Conservation (phyloP, 2,113 vertebrate species). For the Pholis gunnellus region DNA sequence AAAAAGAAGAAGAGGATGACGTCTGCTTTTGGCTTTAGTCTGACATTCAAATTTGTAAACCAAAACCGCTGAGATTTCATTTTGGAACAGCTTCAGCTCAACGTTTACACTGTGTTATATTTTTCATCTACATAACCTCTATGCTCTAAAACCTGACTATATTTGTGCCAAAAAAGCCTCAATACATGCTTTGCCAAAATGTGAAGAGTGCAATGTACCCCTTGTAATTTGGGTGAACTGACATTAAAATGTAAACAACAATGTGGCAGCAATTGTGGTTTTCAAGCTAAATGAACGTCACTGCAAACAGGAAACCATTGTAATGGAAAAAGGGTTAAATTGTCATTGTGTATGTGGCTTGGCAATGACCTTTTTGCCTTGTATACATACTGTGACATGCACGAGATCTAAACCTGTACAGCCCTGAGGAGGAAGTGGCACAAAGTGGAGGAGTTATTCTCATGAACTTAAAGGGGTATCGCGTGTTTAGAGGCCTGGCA, state of each 20-base stretch:
- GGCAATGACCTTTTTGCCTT: conserved; percentile 54
- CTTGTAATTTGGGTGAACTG: neutral
- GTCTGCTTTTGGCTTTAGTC: neutral
- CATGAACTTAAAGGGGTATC: neutral
- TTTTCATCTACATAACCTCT: neutral
- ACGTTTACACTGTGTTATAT: no score
- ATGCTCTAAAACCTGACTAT: neutral
- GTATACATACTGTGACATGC: neutral
- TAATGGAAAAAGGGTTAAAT: conserved; percentile 16
- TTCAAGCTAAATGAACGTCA: neutral
- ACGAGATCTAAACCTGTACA: conserved; percentile 18
- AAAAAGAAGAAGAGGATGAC: conserved; percentile 5
- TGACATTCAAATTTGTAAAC: neutral
- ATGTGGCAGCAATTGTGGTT: conserved; percentile 39
- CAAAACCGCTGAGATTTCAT: neutral
- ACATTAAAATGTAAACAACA: neutral
- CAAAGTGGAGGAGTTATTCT: conserved; percentile 1
- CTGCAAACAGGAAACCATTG: conserved; percentile 25
- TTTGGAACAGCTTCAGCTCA: neutral
- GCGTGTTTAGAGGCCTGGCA: neutral
- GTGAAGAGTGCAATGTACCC: conserved; percentile 3
- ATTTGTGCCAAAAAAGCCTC: neutral
- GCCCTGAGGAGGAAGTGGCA: conserved; percentile 52
- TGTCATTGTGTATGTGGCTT: neutral
- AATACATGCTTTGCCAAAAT: conserved; percentile 1